phyloP scores from a whole-genome alignment of 2,797 vertebrate species.

The Scarus forsteni region DNA sequence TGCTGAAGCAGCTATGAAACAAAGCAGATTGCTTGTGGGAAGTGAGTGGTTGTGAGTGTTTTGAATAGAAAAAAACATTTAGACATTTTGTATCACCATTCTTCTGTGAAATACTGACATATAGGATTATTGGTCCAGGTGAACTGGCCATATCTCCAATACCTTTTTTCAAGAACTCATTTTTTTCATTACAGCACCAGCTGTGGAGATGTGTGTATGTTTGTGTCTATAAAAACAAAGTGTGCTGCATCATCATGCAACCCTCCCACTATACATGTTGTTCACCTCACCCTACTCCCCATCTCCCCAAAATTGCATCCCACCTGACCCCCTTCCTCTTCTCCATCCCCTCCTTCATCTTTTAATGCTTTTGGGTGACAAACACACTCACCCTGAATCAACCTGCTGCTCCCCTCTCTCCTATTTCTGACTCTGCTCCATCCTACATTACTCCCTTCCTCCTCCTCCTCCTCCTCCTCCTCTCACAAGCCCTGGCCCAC shows the following conservation, averaged over 20 bases:
- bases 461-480: neutral
- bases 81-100: too few relatives aligned
- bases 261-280: conserved; percentile 56
- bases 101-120: too few relatives aligned
- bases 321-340: conserved; percentile 19
- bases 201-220: conserved; percentile 29
- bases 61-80: too few relatives aligned
- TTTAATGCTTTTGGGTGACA: conserved; percentile 32
- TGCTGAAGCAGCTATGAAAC: too few relatives aligned
- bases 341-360: neutral
- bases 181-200: conserved; percentile 49
- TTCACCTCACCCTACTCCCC: conserved; percentile 40
- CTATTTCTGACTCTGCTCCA: conserved; percentile 52
- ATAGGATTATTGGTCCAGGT: too few relatives aligned
- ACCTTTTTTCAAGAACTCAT: conserved; percentile 24
- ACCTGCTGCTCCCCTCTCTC: conserved; percentile 26
- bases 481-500: conserved; percentile 36
- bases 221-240: conserved; percentile 51
- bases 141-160: conserved; percentile 13
- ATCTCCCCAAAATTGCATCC: conserved; percentile 16
- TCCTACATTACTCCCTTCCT: conserved; percentile 26
- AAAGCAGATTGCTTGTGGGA: too few relatives aligned
- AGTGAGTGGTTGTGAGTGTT: too few relatives aligned
- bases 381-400: conserved; percentile 32
- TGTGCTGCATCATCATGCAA: conserved; percentile 64